Base-by-base conservation (phyloP, 2,888 invertebrate genomes). In the Erebia palarica region DNA sequence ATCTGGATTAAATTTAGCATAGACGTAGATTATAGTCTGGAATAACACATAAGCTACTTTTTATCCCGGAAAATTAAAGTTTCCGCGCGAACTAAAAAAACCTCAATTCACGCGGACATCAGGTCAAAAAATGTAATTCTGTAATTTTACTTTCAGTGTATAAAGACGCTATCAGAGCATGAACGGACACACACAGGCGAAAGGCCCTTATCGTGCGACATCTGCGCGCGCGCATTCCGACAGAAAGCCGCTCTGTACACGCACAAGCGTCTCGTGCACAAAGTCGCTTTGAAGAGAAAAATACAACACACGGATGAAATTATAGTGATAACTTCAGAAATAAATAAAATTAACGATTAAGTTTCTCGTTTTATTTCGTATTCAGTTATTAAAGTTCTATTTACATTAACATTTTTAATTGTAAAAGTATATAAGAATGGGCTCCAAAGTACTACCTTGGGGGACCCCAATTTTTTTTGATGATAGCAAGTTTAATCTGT, bases 131-230 rank as follows among this genome's bases (percentile, higher is more conserved):
- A 36, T 36, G 36, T 36, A 36, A 36, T 36, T 36, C 5, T 36
- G 36, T 7, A 5, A 36, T 36, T 59, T 59, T 36, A 2, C 60
- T 79, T 78, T 0, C 79, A 91, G 91, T 84, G 86, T 27, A 87
- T 85, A 44, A 88, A 86, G 70, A 80, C 82, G 0, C 81, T 91
- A 0, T 78, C 83, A 0, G 90, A 91, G 36, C 91, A 91, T 73
- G 87, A 89, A 57, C 74, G 81, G 0, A 87, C 85, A 1, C 91
- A 91, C 74, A 84, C 87, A 0, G 91, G 91, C 0, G 88, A 86
- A 68, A 78, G 87, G 0, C 90, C 90, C 0, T 81, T 89, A 0
- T 80, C 86, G 14, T 91, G 91, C 53, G 83, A 84, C 16, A 70
- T 85, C 0, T 91, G 91, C 75, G 89, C 87, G 0, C 80, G 82